Percentiles rank a stretch among this genome's conserved stretches.
phyloP scores from a whole-genome alignment of 53 echinoderm and acorn worm species.

The Actinopyga echinites region DNA sequence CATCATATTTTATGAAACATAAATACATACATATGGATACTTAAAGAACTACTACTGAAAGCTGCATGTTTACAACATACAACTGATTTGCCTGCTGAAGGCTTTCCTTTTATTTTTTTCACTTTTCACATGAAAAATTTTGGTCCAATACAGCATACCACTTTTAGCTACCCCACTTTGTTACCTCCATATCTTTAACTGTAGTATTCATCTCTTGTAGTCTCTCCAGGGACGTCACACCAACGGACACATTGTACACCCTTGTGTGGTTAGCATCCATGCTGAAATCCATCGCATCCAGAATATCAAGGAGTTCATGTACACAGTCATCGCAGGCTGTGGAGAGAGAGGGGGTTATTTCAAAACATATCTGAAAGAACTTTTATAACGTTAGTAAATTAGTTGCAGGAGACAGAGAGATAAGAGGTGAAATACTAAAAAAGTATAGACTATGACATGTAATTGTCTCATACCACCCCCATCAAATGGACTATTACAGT shows the following conservation, averaged over 20 bases:
- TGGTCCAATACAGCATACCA: too few species aligned
- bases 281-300: slow-evolving; percentile 61
- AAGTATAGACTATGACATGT: background rate
- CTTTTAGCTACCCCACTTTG: background rate
- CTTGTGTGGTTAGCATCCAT: slow-evolving; percentile 43
- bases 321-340: slow-evolving; percentile 94
- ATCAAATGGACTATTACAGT: too few species aligned
- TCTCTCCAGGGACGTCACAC: slow-evolving; percentile 47
- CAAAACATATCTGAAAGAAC: background rate
- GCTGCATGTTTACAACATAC: too few species aligned
- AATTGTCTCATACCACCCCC: too few species aligned
- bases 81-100: too few species aligned
- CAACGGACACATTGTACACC: slow-evolving; percentile 61
- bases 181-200: slow-evolving; percentile 52
- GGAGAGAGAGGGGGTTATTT: too few species aligned
- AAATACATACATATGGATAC: too few species aligned
- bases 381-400: background rate
- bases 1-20: too few species aligned
- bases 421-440: background rate
- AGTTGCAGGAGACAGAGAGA: background rate
- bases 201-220: slow-evolving; percentile 62
- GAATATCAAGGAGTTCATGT: slow-evolving; percentile 67
- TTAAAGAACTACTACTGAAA: too few species aligned
- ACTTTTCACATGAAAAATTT: too few species aligned
- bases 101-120: too few species aligned